A percentile compares a stretch with the other conserved stretches of the same genome.
These are phyloP conservation scores for Psilanteris sp. DNA, from an alignment of 1,140 invertebrate genomes.

Conservation along the genomic window DNA sequence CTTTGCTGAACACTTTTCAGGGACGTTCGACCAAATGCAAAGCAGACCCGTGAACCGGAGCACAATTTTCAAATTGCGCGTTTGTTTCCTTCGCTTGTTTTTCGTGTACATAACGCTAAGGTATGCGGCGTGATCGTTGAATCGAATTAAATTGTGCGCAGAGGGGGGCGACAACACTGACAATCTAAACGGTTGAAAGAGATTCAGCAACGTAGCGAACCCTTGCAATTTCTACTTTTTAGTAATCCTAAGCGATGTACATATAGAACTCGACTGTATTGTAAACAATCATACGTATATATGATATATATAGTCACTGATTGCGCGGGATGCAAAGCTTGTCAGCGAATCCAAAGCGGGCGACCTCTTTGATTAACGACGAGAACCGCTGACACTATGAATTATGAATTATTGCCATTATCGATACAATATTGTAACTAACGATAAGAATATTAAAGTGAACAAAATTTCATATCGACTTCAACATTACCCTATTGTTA, in stretches of 20 bases:
- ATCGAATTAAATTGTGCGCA: constrained; percentile 14
- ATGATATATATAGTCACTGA: constrained; percentile 30
- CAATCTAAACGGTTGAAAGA: constrained; percentile 39
- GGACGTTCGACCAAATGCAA: background rate
- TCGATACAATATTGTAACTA: constrained; percentile 42
- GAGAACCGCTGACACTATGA: constrained; percentile 28
- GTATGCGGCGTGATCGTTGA: background rate
- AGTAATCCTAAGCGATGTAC: constrained; percentile 47
- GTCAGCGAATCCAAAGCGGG: constrained; percentile 13
- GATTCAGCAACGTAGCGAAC: constrained; percentile 36
- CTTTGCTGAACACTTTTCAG: constrained; percentile 32
- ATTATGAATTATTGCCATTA: constrained; percentile 55
- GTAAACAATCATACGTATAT: constrained; percentile 44
- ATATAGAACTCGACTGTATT: constrained; percentile 46
- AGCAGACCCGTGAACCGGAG: background rate
- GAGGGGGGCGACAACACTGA: background rate
- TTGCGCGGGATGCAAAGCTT: constrained; percentile 29
- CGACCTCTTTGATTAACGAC: constrained; percentile 22
- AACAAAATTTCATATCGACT: constrained; percentile 57
- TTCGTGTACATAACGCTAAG: background rate
- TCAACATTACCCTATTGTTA: constrained; percentile 56
- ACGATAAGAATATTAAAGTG: constrained; percentile 43
- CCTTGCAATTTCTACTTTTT: constrained; percentile 60
- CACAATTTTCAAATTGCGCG: constrained; percentile 10
- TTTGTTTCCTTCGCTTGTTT: background rate